Evolutionary conservation across 2,113 vertebrate species (phyloP), one percentile per base, ranked within the genome.

Genomic region (Lepidothrix coronata): DNA sequence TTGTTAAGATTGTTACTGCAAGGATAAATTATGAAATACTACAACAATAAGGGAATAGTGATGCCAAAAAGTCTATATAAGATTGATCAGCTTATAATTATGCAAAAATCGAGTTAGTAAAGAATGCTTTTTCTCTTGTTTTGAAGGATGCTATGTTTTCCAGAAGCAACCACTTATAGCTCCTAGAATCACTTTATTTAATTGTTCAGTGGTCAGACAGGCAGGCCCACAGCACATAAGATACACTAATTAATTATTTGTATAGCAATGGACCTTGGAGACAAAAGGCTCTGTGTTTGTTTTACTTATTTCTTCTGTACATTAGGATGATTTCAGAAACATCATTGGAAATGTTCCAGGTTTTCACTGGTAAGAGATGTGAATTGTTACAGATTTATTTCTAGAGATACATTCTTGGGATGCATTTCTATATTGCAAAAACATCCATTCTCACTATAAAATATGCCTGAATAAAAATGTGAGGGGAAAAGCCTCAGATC

Each of bases 21-120:
- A 14, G 67, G 86, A 51, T 93, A 61, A 95, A 91, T 93, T 90
- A 93, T 86, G 72, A 91, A 87, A 76, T 91, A 35, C 88, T 93
- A 6, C 28, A 93, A 88, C 62, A 94, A 4, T 44, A 63, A 76
- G 87, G 88, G 62, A 89, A 74, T 8, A 77, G 73, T 11, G 70
- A 96, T 94, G 95, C 91, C 87, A 94, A 72, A 33, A 92, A 91
- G 84, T 80, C 93, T 91, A 33, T 74, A 5, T 49, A 35, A 63
- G 78, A 94, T 82, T 95, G 90, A 96, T 97, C 93, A 87, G 87
- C 73, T 96, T 94, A 96, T 96, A 95, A 96, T 96, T 95, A 54
- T 52, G 44, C 77, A 95, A 94, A 94, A 96, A 95, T 48, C 65
- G 87, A 72, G 82, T 96, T 90, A 93, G 81, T 83, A 88, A 91